A percentile compares a stretch with the other conserved stretches of the same genome.
Conservation (phyloP, 1,140 invertebrate genomes). For the Papilio xuthus region DNA sequence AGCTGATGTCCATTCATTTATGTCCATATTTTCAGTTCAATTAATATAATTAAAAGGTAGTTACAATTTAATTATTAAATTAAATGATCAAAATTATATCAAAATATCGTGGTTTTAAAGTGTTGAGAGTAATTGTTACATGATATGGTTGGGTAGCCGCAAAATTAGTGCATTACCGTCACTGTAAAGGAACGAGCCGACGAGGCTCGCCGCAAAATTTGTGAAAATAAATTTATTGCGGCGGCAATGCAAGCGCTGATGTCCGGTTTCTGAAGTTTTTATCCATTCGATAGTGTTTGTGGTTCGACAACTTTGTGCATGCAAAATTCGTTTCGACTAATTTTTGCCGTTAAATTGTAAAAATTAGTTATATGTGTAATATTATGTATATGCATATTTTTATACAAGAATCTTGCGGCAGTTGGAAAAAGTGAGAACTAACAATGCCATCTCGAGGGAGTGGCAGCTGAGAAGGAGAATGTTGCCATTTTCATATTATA, state of each 20-base stretch:
- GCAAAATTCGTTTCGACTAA: no score
- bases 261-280: no score
- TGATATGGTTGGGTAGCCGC: slow-evolving; percentile 12
- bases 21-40: not conserved
- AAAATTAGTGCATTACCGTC: slow-evolving; percentile 22
- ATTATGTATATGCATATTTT: no score
- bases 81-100: not conserved
- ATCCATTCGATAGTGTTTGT: no score
- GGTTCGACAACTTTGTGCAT: no score
- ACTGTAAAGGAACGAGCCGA: slow-evolving; percentile 4
- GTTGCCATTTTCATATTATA: no score
- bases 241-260: not conserved
- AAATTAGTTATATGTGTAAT: no score
- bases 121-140: not conserved
- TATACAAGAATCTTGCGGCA: no score
- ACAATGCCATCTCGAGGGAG: no score
- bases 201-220: not conserved
- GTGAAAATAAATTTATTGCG: slow-evolving; percentile 25
- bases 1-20: not conserved
- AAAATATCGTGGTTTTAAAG: not conserved
- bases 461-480: no score
- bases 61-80: not conserved
- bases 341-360: no score
- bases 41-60: not conserved
- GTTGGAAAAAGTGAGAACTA: no score